phyloP scores from a whole-genome alignment of 2,797 vertebrate species.

The Myripristis murdjan region DNA sequence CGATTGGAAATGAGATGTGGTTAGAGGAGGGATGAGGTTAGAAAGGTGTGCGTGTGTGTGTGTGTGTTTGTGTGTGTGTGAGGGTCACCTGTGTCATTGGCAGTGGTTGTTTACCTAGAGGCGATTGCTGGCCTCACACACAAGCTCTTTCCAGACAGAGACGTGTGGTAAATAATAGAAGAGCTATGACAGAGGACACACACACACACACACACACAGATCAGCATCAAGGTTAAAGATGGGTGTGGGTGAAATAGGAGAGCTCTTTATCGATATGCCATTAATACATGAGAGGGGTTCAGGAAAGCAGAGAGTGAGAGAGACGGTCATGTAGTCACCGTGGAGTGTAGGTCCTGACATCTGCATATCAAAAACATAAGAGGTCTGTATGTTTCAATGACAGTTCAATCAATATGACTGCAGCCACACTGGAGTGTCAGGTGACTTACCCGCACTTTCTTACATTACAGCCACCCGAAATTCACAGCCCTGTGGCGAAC shows the following conservation, averaged over 20 bases:
- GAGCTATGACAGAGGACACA: constrained; percentile 72
- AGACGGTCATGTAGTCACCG: not conserved
- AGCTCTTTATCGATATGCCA: constrained; percentile 66
- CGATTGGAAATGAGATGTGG: constrained; percentile 77
- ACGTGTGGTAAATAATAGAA: constrained; percentile 79
- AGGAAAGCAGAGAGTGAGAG: constrained; percentile 16
- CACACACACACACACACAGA: constrained; percentile 63
- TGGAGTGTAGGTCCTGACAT: constrained; percentile 43
- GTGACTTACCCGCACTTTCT: constrained; percentile 64
- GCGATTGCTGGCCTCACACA: constrained; percentile 67
- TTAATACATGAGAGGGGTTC: constrained; percentile 59
- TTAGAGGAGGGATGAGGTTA: constrained; percentile 63
- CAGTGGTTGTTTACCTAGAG: constrained; percentile 78
- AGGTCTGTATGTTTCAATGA: constrained; percentile 41
- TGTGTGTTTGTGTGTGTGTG: constrained; percentile 43
- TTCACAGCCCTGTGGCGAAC: constrained; percentile 12
- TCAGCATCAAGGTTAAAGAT: constrained; percentile 79
- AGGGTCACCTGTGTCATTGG: constrained; percentile 77
- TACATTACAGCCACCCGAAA: constrained; percentile 57
- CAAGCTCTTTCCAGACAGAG: constrained; percentile 66
- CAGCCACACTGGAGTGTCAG: constrained; percentile 42
- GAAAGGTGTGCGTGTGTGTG: constrained; percentile 31
- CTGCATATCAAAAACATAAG: constrained; percentile 59
- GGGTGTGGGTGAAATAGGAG: constrained; percentile 65
- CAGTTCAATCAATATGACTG: constrained; percentile 59